Conservation (phyloP, 2,888 invertebrate genomes). For the Plebejus argus region DNA sequence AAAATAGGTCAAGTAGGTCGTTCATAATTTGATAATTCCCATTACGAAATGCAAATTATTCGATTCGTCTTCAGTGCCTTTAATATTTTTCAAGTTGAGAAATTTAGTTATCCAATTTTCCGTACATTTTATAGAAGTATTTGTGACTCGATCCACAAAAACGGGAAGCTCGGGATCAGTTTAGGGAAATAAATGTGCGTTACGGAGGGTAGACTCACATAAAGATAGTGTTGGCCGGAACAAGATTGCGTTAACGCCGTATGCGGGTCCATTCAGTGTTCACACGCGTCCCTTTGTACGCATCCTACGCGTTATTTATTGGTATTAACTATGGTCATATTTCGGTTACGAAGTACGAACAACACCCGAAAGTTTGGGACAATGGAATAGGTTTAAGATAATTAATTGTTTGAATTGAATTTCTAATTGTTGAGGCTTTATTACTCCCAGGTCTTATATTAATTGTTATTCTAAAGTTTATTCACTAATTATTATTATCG, state of each 20-base stretch:
- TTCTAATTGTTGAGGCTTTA: neutral
- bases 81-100: neutral
- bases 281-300: conserved; percentile 50
- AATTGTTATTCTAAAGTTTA: neutral
- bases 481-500: neutral
- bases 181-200: conserved; percentile 29
- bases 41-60: neutral
- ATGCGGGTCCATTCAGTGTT: conserved; percentile 68
- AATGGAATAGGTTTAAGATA: neutral
- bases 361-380: neutral
- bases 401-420: neutral
- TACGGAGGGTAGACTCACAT: conserved; percentile 19
- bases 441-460: neutral
- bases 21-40: neutral
- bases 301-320: conserved; percentile 44
- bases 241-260: conserved; percentile 50
- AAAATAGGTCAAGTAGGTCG: neutral
- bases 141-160: neutral
- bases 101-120: neutral
- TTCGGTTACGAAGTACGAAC: neutral
- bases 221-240: conserved; percentile 42
- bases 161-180: conserved; percentile 25
- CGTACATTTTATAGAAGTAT: neutral
- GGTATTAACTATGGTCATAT: conserved; percentile 49
- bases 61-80: neutral